phyloP scores from a whole-genome alignment of 2,797 vertebrate species.

The Peromyscus aztecus region DNA sequence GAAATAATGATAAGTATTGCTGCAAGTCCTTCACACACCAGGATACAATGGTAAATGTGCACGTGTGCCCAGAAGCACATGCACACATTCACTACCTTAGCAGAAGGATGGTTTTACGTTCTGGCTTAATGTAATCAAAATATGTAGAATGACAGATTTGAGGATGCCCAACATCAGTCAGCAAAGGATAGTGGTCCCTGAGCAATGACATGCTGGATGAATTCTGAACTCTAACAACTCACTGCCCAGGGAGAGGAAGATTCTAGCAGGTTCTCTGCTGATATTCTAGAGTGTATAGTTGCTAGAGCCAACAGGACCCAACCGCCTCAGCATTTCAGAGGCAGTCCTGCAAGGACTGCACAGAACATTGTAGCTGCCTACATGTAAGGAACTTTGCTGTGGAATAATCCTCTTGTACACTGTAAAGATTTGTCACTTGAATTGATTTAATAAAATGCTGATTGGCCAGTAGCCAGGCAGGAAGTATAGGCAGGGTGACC shows the following conservation, averaged over 20 bases:
- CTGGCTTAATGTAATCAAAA: too few relatives aligned
- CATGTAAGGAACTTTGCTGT: too few relatives aligned
- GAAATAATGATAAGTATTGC: background rate
- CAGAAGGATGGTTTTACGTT: background rate
- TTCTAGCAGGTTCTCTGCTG: background rate
- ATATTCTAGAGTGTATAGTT: background rate
- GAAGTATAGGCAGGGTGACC: too few relatives aligned
- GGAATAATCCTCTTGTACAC: too few relatives aligned
- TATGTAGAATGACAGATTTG: background rate
- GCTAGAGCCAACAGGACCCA: too few relatives aligned
- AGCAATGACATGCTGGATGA: background rate
- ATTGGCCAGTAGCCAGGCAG: too few relatives aligned
- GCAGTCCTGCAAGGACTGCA: too few relatives aligned
- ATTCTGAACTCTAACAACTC: background rate
- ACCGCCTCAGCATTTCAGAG: too few relatives aligned
- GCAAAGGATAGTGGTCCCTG: background rate
- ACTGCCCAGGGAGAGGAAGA: fast-evolving
- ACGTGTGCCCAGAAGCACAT: background rate
- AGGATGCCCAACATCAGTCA: background rate
- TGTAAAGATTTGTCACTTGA: too few relatives aligned
- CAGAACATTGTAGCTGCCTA: background rate
- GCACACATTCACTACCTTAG: background rate
- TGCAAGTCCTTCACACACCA: background rate
- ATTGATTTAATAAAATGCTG: too few relatives aligned
- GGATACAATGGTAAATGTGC: background rate